Evolutionary conservation across 2,113 vertebrate genomes (phyloP).

Genomic region (Mobula hypostoma): DNA sequence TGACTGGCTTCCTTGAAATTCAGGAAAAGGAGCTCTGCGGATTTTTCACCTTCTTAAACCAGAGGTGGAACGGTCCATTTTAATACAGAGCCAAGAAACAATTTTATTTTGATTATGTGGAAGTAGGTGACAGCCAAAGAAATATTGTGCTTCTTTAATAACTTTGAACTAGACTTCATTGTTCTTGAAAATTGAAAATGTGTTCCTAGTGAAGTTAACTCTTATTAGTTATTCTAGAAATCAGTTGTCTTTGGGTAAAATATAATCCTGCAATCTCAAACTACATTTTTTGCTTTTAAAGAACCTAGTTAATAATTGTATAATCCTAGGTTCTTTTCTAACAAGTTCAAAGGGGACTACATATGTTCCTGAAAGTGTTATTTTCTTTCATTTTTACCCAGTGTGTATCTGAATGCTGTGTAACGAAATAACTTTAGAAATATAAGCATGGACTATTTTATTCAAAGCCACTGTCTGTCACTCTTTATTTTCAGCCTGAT

Average conservation of each 20-base stretch:
- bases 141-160: neutral
- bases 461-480: too few species aligned
- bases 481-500: too few species aligned
- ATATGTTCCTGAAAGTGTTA: too few species aligned
- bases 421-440: too few species aligned
- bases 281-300: neutral
- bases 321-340: too few species aligned
- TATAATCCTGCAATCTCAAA: neutral
- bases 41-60: too few species aligned
- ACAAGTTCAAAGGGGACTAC: too few species aligned
- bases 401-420: too few species aligned
- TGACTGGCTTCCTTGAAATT: neutral
- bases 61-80: constrained; percentile 7
- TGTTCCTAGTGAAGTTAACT: neutral
- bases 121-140: constrained; percentile 8
- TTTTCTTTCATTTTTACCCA: too few species aligned
- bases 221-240: neutral
- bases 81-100: neutral
- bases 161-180: neutral
- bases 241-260: neutral
- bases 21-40: neutral
- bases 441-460: too few species aligned
- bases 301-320: neutral
- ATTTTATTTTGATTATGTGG: constrained; percentile 25
- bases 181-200: neutral